Evolutionary conservation across 1,140 invertebrate genomes (phyloP).

Genomic region (Pectinophora gossypiella): DNA sequence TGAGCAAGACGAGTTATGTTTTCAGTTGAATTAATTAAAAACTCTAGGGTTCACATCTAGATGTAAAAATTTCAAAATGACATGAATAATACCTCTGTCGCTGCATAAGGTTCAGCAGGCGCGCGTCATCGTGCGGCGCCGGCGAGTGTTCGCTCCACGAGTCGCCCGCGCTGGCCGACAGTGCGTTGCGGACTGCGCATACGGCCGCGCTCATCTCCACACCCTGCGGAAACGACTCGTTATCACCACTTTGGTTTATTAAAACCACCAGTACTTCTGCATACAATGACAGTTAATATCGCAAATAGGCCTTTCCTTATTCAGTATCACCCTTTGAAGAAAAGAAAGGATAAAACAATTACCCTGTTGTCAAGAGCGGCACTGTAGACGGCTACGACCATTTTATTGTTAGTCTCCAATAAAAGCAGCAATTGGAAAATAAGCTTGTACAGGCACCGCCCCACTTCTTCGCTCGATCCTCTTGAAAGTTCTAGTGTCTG

Average conservation of each 20-base stretch:
- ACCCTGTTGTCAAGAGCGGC: conserved; percentile 65
- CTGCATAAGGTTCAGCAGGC: conserved; percentile 46
- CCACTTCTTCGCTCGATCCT: conserved; percentile 70
- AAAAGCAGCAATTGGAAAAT: conserved; percentile 95
- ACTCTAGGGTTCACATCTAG: too few species aligned
- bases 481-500: conserved; percentile 52
- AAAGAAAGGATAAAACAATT: too few species aligned
- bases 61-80: too few species aligned
- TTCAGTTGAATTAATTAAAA: too few species aligned
- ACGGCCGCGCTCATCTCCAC: conserved; percentile 55
- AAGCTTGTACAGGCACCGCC: conserved; percentile 91
- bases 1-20: too few species aligned
- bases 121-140: conserved; percentile 42
- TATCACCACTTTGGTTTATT: too few species aligned
- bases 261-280: too few species aligned
- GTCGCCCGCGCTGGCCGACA: conserved; percentile 32
- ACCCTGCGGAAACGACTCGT: conserved; percentile 40
- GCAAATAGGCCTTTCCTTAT: too few species aligned
- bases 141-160: conserved; percentile 34
- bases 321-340: too few species aligned
- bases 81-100: conserved; percentile 33
- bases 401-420: conserved; percentile 94
- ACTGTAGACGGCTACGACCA: conserved; percentile 80
- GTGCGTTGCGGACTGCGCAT: conserved; percentile 40
- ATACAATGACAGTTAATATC: too few species aligned